These are phyloP conservation scores for Sylvilagus floridanus DNA, from an alignment of 2,797 vertebrate species.

Conservation along the genomic window DNA sequence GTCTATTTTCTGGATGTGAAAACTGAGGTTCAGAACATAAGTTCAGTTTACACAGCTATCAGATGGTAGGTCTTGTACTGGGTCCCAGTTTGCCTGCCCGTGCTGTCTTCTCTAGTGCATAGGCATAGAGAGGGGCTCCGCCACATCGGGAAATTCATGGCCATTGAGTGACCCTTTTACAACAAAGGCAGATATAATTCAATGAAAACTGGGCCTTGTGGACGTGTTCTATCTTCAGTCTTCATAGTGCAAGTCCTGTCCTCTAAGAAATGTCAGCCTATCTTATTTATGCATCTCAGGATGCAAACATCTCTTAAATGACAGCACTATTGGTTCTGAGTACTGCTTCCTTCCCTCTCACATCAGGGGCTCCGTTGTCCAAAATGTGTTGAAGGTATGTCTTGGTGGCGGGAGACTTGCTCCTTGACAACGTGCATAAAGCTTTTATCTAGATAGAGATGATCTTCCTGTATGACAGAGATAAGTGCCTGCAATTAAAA, in stretches of 20 bases:
- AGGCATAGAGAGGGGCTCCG: fast-evolving
- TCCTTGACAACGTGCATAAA: constrained; percentile 46
- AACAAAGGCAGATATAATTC: not conserved
- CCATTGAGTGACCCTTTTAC: fast-evolving
- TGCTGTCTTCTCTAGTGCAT: fast-evolving
- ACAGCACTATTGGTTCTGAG: too few species aligned
- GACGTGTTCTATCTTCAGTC: not conserved
- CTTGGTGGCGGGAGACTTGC: not conserved
- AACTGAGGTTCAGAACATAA: not conserved
- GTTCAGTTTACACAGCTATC: not conserved
- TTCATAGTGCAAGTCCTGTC: not conserved
- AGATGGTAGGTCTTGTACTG: fast-evolving
- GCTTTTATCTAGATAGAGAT: constrained; percentile 59
- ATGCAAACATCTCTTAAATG: not conserved
- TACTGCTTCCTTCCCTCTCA: not conserved
- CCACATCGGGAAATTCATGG: not conserved
- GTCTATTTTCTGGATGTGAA: not conserved
- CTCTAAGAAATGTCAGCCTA: not conserved
- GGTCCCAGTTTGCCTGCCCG: fast-evolving
- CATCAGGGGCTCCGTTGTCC: not conserved
- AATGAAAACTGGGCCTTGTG: not conserved
- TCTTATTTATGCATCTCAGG: not conserved
- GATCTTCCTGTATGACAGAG: constrained; percentile 8
- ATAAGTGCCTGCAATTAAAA: constrained; percentile 70
- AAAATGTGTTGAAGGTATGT: not conserved